Evolutionary conservation across 2,113 vertebrate species (phyloP).

Genomic region (Helogale parvula): DNA sequence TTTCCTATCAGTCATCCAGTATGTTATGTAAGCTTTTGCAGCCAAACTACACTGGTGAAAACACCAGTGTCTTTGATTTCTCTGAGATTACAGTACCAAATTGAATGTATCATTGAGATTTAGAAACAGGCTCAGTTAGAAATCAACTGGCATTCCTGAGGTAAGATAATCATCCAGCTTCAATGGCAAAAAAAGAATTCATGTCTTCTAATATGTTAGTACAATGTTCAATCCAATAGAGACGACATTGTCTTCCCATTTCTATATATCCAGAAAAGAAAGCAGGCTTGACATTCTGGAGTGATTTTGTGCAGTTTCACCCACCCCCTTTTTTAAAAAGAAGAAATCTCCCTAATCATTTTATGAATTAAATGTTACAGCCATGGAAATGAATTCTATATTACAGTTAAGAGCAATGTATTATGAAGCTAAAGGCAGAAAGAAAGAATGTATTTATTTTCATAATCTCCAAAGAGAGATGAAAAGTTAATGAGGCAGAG

Average conservation of each 20-base stretch:
- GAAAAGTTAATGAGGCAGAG: slow-evolving; percentile 13
- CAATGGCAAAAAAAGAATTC: background rate
- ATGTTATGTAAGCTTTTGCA: background rate
- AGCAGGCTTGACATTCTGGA: background rate
- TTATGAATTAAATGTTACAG: slow-evolving; percentile 3
- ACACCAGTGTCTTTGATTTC: background rate
- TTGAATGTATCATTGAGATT: background rate
- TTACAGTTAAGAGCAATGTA: slow-evolving; percentile 5
- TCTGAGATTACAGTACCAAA: background rate
- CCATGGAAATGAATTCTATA: background rate
- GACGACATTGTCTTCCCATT: background rate
- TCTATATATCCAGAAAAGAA: background rate
- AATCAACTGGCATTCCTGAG: background rate
- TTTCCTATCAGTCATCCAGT: background rate
- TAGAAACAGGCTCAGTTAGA: slow-evolving; percentile 9
- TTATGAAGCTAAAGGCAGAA: background rate
- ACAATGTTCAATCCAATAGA: background rate
- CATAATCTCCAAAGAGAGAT: background rate
- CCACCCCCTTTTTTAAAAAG: background rate
- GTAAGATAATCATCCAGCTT: slow-evolving; percentile 28
- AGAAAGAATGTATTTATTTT: slow-evolving; percentile 30
- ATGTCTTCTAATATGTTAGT: slow-evolving; percentile 2
- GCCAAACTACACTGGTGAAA: background rate
- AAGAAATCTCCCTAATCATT: background rate
- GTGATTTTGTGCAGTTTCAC: background rate